These are phyloP conservation scores for Willisornis vidua DNA, from an alignment of 2,113 vertebrate species.

Conservation along the genomic window DNA sequence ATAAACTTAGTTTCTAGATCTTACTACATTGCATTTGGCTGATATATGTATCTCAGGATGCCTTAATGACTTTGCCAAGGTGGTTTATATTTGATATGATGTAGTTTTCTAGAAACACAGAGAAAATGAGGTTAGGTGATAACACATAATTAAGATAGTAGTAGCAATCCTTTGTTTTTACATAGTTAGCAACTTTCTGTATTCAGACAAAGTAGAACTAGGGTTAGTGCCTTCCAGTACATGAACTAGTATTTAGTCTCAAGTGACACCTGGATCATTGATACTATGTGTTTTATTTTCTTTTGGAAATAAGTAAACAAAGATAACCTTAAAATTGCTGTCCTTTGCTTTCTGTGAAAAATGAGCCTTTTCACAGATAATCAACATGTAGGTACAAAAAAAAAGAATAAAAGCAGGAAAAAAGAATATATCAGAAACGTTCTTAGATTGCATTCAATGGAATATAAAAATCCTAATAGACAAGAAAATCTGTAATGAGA, in stretches of 20 bases:
- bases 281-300: neutral
- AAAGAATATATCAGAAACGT: neutral
- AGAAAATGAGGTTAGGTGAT: neutral
- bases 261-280: neutral
- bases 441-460: neutral
- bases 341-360: neutral
- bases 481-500: neutral
- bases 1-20: neutral
- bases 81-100: neutral
- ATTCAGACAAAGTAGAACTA: neutral
- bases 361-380: neutral
- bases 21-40: neutral
- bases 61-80: neutral
- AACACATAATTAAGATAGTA: neutral
- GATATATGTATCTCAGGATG: neutral
- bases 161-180: neutral
- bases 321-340: neutral
- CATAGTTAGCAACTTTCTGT: neutral
- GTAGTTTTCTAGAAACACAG: neutral
- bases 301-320: neutral
- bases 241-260: neutral
- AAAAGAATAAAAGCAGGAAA: neutral
- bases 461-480: neutral
- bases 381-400: neutral
- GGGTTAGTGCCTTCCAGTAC: neutral